Evolutionary conservation across 2,888 invertebrate species (phyloP), one percentile per base, ranked within the genome.

Genomic region (Scrobipalpa costella): DNA sequence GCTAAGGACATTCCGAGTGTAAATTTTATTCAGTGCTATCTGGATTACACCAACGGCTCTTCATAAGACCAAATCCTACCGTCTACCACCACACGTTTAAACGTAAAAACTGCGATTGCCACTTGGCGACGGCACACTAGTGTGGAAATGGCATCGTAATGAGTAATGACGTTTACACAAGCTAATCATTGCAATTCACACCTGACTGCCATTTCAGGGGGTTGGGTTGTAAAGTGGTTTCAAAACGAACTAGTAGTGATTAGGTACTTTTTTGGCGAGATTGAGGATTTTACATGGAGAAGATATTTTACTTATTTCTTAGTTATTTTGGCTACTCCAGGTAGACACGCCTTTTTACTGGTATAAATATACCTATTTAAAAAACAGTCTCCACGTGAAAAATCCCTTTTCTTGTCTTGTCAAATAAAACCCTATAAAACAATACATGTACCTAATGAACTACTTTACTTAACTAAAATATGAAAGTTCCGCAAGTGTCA

Each of bases 131-230:
- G 44, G n/a, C 49, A 49, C 49, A 36, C 34, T 13, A 27, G 52
- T 27, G 34, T 57, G 57, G 17, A 57, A 44, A 58, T 58, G 58
- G 58, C 38, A 21, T n/a, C 47, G 60, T 60, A 34, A 60, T 59
- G 59, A 59, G 44, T 21, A 59, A 27, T 49, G 49, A 44, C 60
- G 36, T 60, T 60, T 49, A 60, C 44, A 47, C 33, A 47, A 15
- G 33, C 5, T 33, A 60, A 60, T 58, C 58, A 58, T 19, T 49
- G 49, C 58, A 21, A 15, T 47, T 60, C 13, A 36, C 49, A 47
- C 47, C 47, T 60, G 47, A 33, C n/a, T 8, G 0, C 7, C 19
- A 19, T 17, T 49, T 9, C 11, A 15, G 60, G 47, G 44, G 36
- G 57, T 36, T 17, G 36, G 36, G n/a, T 36, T 36, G 17, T 19